Conservation (phyloP, 2,113 vertebrate genomes). For the Nycticebus coucang region DNA sequence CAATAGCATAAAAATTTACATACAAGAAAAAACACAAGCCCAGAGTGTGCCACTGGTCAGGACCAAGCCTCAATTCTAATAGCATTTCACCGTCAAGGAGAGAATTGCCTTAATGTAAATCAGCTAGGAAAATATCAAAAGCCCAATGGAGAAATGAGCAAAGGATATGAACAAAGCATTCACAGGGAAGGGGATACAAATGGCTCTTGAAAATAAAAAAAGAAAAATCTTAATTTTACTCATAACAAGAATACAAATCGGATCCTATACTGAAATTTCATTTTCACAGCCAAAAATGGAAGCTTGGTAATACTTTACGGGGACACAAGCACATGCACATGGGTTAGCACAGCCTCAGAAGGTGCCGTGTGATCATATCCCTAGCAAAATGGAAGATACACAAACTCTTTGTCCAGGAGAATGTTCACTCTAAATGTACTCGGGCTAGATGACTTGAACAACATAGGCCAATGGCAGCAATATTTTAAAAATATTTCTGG, state of each 20-base stretch:
- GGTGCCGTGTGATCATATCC: background rate
- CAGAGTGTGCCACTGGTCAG: no score
- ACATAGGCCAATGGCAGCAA: background rate
- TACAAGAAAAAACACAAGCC: background rate
- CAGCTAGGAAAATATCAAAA: background rate
- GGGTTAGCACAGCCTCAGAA: accelerated
- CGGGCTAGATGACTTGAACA: no score
- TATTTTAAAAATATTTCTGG: background rate
- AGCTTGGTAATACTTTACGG: no score
- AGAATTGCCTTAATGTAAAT: background rate
- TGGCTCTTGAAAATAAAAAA: background rate
- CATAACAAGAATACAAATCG: background rate
- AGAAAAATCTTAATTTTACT: background rate
- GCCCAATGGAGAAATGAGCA: background rate
- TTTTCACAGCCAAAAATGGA: background rate
- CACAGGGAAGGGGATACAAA: background rate
- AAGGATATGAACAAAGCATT: background rate
- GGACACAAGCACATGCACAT: no score
- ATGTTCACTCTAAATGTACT: background rate
- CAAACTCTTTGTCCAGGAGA: background rate
- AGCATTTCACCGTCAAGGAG: background rate
- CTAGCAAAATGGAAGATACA: accelerated
- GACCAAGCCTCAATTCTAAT: no score
- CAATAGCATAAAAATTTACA: background rate
- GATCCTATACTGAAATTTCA: background rate